A percentile compares a stretch with the other conserved stretches of the same genome.
phyloP scores from a whole-genome alignment of 2,888 invertebrate species.

The Platerodrilus igneus region DNA sequence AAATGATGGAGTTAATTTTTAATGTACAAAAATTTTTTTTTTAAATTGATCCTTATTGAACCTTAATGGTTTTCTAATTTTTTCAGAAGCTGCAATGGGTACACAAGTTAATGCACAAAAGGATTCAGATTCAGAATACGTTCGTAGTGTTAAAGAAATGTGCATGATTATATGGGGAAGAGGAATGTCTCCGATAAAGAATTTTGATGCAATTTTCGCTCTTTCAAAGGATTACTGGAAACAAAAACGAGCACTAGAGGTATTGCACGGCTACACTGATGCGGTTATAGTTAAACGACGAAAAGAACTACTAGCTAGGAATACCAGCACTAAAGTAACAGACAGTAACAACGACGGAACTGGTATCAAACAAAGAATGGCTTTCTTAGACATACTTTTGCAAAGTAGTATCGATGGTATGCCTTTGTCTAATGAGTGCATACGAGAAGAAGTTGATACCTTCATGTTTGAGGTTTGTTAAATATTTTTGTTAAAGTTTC shows the following conservation, averaged over 20 bases:
- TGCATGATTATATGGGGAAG: conserved; percentile 37
- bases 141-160: conserved; percentile 61
- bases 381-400: conserved; percentile 64
- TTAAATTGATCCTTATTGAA: background rate
- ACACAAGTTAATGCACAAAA: conserved; percentile 67
- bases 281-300: conserved; percentile 52
- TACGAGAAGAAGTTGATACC: conserved; percentile 68
- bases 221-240: conserved; percentile 54
- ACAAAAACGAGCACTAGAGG: conserved; percentile 49
- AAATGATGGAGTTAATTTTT: background rate
- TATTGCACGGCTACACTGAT: conserved; percentile 53
- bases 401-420: conserved; percentile 52
- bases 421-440: conserved; percentile 55
- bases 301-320: conserved; percentile 30
- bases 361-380: conserved; percentile 55
- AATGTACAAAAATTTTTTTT: background rate
- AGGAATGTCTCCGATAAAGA: conserved; percentile 47
- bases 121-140: conserved; percentile 65
- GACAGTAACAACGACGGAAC: conserved; percentile 22
- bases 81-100: conserved; percentile 80
- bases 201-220: conserved; percentile 51
- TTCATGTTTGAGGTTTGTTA: conserved; percentile 64
- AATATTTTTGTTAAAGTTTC: no score
- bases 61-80: background rate
- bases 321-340: no score